Percentiles rank a stretch among this genome's conserved stretches.
These are phyloP conservation scores for Molorchus minor DNA, from an alignment of 2,888 invertebrate genomes.

Conservation along the genomic window DNA sequence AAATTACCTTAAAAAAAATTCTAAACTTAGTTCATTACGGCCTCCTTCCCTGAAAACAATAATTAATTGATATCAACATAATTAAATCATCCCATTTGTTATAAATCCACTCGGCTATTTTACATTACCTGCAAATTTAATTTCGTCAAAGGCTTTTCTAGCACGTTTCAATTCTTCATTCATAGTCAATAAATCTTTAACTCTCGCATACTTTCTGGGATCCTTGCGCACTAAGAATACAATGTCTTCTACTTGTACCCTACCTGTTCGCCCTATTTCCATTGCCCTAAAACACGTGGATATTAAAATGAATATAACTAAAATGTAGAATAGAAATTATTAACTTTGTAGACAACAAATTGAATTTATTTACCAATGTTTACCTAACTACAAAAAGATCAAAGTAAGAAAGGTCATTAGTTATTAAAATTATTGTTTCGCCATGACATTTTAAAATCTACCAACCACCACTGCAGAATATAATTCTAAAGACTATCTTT, in stretches of 20 bases:
- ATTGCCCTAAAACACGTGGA: slow-evolving; percentile 76
- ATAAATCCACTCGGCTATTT: slow-evolving; percentile 35
- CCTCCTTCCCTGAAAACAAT: slow-evolving; percentile 49
- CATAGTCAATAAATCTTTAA: slow-evolving; percentile 96
- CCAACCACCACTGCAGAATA: no score
- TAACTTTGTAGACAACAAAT: no score
- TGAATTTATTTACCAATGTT: no score
- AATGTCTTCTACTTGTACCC: slow-evolving; percentile 98
- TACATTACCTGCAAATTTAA: slow-evolving; percentile 89
- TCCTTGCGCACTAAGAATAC: slow-evolving; percentile 96
- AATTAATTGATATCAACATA: no score
- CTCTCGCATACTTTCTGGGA: slow-evolving; percentile 94
- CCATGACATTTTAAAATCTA: no score
- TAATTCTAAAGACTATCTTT: no score
- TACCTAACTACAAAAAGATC: no score
- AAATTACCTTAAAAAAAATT: no score
- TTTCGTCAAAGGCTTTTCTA: slow-evolving; percentile 98
- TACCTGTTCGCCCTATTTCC: slow-evolving; percentile 96
- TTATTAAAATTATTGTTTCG: no score
- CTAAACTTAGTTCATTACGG: slow-evolving; percentile 34
- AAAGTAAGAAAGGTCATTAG: no score
- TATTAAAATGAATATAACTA: neutral
- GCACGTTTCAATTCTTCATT: slow-evolving; percentile 99
- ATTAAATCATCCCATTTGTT: no score
- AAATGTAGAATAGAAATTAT: no score